Percentiles rank a stretch among this genome's conserved stretches.
These are phyloP conservation scores for Girardinus metallicus DNA, from an alignment of 2,797 vertebrate genomes.

Conservation along the genomic window DNA sequence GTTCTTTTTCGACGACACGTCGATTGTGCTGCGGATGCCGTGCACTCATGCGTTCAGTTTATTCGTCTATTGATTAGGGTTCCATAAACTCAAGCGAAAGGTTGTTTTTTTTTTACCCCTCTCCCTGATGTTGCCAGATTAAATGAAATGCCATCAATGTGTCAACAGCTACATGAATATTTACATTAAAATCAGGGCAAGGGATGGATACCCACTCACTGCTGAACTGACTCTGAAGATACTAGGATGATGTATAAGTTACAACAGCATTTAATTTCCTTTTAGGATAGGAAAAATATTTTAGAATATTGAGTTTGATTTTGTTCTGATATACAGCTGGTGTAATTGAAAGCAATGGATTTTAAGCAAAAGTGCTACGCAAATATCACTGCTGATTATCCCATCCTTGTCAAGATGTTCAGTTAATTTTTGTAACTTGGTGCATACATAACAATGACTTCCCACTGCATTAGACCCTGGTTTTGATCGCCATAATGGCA, in stretches of 20 bases:
- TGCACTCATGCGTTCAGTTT: slow-evolving; percentile 45
- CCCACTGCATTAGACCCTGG: neutral
- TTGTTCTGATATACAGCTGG: neutral
- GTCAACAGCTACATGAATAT: slow-evolving; percentile 26
- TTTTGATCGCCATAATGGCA: neutral
- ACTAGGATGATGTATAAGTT: neutral
- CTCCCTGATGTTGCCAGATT: slow-evolving; percentile 22
- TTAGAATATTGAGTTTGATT: neutral
- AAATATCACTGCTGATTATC: neutral
- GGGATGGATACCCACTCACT: neutral
- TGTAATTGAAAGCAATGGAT: neutral
- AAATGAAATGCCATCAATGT: slow-evolving; percentile 30
- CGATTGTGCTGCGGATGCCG: slow-evolving; percentile 28
- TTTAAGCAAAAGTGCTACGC: neutral
- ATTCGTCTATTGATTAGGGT: slow-evolving; percentile 50
- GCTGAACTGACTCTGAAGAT: neutral
- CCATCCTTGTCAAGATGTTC: neutral
- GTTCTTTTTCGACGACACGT: slow-evolving; percentile 44
- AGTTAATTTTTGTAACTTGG: neutral
- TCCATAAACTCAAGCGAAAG: slow-evolving; percentile 41
- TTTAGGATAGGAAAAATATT: neutral
- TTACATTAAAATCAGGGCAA: slow-evolving; percentile 9
- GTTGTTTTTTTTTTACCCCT: neutral
- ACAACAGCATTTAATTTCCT: neutral
- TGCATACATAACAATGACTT: neutral